Evolutionary conservation across 2,113 vertebrate species (phyloP), one percentile per base, ranked within the genome.

Genomic region (Scortum barcoo): DNA sequence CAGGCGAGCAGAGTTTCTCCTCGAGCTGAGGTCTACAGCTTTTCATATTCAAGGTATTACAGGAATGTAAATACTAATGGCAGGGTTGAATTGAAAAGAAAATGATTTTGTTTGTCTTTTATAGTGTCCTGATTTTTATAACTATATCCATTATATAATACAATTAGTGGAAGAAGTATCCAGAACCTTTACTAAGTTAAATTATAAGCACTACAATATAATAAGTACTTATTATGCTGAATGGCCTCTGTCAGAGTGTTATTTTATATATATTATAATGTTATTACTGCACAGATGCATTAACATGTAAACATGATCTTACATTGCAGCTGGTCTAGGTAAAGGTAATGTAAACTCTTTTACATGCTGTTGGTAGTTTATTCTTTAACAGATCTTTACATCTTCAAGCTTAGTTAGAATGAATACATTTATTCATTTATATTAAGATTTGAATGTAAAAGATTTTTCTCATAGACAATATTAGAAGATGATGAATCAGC

Each of bases 1-100:
- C 67, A 30, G 81, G 78, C 81, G 17, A 19, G 17, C 16, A 48
- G 28, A 56, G n/a, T 61, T 62, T 66, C n/a, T 85, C 84, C 77
- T 28, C 72, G 63, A 61, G 72, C 44, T 53, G 28, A 26, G 44
- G 30, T 12, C 22, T 40, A 7, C 22, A 62, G 30, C 1, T 50
- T 36, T 28, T 36, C 17, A 71, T 56, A 48, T 69, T 67, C 11
- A 61, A 19, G 26, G 22, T 63, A 22, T 77, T 3, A 63, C 22
- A 42, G 44, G 48, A 76, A 65, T 51, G 40, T 11, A 77, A 57
- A 61, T 16, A 44, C 9, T 30, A 13, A 36, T n/a, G 33, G 46
- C 69, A 74, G 53, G 56, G 53, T 50, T 30, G 0, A 50, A 50
- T 16, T 22, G n/a, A 3, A 70, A 42, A 30, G 16, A 46, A 4